Evolutionary conservation across 92 coral and sea anemone species (phyloP), one percentile per base, ranked within the genome.

Genomic region (Pocillopora meandrina): DNA sequence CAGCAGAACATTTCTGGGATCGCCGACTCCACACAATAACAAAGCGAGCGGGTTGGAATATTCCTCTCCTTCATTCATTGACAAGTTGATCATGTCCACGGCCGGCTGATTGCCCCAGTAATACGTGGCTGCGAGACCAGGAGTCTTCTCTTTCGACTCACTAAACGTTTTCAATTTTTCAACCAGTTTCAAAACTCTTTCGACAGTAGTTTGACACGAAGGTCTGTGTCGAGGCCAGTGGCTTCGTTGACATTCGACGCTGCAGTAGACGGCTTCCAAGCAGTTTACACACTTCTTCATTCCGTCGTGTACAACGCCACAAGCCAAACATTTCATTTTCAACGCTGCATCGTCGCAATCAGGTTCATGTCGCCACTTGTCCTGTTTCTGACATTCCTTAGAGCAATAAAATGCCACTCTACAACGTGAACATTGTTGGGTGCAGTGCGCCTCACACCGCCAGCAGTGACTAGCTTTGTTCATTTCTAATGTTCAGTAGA

Each of bases 51-150:
- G 82, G 23, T 82, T 79, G 19, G 75, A 68, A 80, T 84, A 89
- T 15, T 79, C 90, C 21, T 35, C 61, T 9, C 98, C 98, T 77
- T 94, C 98, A 61, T 92, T 94, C 89, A 90, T 87, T 63, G 85
- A 76, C 78, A 92, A 85, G 79, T 94, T 94, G 57, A 94, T 61
- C 72, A 93, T 66, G 63, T 94, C 98, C 56, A 89, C 85, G 11
- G 95, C 95, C 31, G 98, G 98, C 2, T 31, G 61, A 76, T 94
- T 92, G 12, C 98, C 98, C 95, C 93, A 94, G 85, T 92, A 94
- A 71, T 92, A 94, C 56, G 77, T 52, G 1, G 62, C 66, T 1
- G 5, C 0, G 7, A 65, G 55, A 19, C 79, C 83, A 10, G 42
- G 2, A 26, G n/a, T 23, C 31, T 11, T 59, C 77, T 78, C 68